Conservation (phyloP, 2,797 vertebrate genomes). For the Xerus rutilus region DNA sequence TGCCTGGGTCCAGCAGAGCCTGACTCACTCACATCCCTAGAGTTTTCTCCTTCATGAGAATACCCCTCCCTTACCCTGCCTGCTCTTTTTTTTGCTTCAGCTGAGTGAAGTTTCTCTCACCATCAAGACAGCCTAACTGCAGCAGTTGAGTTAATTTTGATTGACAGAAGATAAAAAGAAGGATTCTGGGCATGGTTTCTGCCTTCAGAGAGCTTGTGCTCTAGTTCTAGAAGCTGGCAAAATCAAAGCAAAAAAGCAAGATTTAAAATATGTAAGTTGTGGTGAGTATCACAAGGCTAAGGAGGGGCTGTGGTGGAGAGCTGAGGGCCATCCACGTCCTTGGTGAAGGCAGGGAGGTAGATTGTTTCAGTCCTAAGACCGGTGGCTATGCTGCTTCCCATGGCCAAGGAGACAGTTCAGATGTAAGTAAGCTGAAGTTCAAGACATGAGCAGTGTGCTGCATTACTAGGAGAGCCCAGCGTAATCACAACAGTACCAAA, state of each 20-base stretch:
- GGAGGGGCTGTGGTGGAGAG: not conserved
- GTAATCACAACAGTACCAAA: not conserved
- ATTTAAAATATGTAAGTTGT: not conserved
- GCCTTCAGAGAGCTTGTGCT: not conserved
- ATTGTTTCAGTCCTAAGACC: not conserved
- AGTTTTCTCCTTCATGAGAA: not conserved
- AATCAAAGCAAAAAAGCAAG: not conserved
- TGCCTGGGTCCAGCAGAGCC: not conserved
- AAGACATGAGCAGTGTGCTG: not conserved
- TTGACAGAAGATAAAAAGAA: not conserved
- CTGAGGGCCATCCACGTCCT: not conserved
- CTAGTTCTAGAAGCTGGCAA: not conserved
- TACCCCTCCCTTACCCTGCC: too few relatives aligned
- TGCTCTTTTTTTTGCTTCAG: not conserved
- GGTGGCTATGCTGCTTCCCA: not conserved
- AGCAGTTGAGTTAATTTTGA: not conserved
- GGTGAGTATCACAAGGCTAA: not conserved
- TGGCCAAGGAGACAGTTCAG: not conserved
- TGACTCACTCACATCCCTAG: not conserved
- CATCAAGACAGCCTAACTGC: not conserved
- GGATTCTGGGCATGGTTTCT: not conserved
- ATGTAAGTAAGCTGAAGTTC: not conserved
- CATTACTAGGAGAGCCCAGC: not conserved
- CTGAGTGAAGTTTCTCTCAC: not conserved
- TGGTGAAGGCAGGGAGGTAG: not conserved